Percentiles rank a stretch among this genome's conserved stretches.
Evolutionary conservation across 2,888 invertebrate species (phyloP).

Genomic region (Emmelina monodactyla): DNA sequence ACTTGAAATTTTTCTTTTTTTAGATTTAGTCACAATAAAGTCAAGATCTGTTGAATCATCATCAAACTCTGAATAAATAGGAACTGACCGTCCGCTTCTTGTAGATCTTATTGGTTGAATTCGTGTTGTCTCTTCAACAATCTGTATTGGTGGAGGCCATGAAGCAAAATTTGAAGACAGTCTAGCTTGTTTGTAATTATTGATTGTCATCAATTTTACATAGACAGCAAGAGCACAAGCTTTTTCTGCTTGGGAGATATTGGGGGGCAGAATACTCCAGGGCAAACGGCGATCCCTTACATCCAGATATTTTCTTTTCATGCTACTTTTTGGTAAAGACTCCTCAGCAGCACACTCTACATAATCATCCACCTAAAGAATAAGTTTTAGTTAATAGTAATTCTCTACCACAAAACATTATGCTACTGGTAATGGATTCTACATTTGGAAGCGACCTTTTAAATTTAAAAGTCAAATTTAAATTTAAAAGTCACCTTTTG

Average conservation of each 20-base stretch:
- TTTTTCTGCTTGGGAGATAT: conserved; percentile 42
- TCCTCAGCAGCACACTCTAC: conserved; percentile 13
- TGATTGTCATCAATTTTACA: conserved; percentile 51
- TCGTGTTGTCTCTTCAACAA: conserved; percentile 44
- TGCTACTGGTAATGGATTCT: too few relatives aligned
- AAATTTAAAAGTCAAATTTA: too few relatives aligned
- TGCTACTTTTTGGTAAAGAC: conserved; percentile 23
- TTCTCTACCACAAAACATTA: too few relatives aligned
- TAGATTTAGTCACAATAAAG: conserved; percentile 42
- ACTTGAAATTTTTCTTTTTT: conserved; percentile 41
- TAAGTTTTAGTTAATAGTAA: conserved; percentile 5
- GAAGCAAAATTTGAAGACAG: conserved; percentile 37
- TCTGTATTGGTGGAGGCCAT: conserved; percentile 54
- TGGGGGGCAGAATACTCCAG: conserved; percentile 47
- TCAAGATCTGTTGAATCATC: conserved; percentile 54
- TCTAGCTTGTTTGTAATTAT: conserved; percentile 45
- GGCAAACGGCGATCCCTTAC: conserved; percentile 52
- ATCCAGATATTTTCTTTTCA: conserved; percentile 45
- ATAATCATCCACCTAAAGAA: conserved; percentile 25
- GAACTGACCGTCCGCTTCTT: conserved; percentile 48
- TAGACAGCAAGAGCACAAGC: conserved; percentile 49
- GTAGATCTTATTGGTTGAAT: conserved; percentile 44
- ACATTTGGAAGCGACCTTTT: too few relatives aligned
- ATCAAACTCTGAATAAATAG: conserved; percentile 50
- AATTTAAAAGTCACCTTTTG: conserved; percentile 21